Evolutionary conservation across 1,140 invertebrate genomes (phyloP).

Genomic region (Pogonus chalceus): DNA sequence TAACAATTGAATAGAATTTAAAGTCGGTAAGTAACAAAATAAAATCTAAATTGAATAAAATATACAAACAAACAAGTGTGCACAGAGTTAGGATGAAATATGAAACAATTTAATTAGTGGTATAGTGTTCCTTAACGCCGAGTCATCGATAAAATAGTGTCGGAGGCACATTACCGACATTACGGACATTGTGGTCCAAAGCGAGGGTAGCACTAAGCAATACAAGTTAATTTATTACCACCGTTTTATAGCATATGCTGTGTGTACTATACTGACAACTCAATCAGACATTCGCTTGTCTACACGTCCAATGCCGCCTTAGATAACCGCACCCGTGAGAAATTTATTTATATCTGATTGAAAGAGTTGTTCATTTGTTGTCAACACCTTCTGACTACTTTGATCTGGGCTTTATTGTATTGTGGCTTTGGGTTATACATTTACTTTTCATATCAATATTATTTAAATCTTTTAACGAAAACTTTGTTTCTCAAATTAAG

Average conservation of each 20-base stretch:
- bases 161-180: neutral
- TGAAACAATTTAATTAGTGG: neutral
- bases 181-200: neutral
- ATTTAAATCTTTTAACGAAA: too few species aligned
- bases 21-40: too few species aligned
- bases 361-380: neutral
- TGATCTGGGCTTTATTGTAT: too few species aligned
- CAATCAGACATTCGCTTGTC: neutral
- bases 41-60: too few species aligned
- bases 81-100: too few species aligned
- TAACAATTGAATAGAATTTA: too few species aligned
- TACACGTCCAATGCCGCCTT: neutral
- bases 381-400: neutral
- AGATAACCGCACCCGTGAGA: conserved; percentile 3
- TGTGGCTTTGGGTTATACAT: too few species aligned
- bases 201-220: neutral
- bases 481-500: too few species aligned
- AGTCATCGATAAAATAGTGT: neutral
- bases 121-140: neutral
- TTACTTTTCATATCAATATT: too few species aligned
- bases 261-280: neutral
- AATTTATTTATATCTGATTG: conserved; percentile 6
- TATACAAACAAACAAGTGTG: too few species aligned
- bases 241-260: neutral
- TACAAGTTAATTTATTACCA: conserved; percentile 1